A percentile compares a stretch with the other conserved stretches of the same genome.
phyloP scores from a whole-genome alignment of 2,888 invertebrate species.

The Mesorhabditis belari region DNA sequence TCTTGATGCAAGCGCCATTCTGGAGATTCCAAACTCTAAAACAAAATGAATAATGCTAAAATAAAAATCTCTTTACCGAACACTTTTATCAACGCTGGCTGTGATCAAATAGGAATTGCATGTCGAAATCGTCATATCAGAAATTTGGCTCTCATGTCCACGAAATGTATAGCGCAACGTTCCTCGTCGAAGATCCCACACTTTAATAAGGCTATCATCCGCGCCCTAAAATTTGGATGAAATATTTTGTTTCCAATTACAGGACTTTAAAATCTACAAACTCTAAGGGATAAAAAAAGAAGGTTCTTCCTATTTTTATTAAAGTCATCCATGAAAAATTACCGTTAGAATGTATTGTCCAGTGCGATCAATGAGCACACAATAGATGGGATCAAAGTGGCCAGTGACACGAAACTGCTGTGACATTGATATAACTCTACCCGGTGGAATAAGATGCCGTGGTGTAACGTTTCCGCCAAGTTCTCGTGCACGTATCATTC shows the following conservation, averaged over 20 bases:
- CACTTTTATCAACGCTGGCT: constrained; percentile 81
- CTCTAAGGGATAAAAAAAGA: neutral
- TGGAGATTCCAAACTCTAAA: constrained; percentile 80
- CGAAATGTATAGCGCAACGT: constrained; percentile 82
- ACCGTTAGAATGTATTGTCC: constrained; percentile 85
- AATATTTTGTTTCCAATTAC: neutral
- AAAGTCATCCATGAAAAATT: constrained; percentile 46
- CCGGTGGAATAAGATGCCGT: constrained; percentile 8
- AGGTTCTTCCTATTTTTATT: constrained; percentile 3
- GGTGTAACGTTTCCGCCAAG: constrained; percentile 5
- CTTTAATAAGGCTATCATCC: constrained; percentile 86
- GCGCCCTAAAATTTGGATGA: constrained; percentile 66
- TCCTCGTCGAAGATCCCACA: constrained; percentile 81
- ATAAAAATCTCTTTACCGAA: constrained; percentile 56
- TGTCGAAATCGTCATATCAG: constrained; percentile 82
- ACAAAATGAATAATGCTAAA: neutral
- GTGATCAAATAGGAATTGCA: constrained; percentile 88
- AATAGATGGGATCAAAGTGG: constrained; percentile 93
- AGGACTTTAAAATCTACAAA: neutral
- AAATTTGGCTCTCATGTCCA: constrained; percentile 88
- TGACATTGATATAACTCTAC: constrained; percentile 4
- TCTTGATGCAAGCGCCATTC: constrained; percentile 68
- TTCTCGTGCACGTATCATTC: constrained; percentile 17
- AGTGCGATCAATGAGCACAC: constrained; percentile 83
- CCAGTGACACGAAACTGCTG: constrained; percentile 68